Evolutionary conservation across 2,797 vertebrate species (phyloP).

Genomic region (Melanotaenia nigrans): DNA sequence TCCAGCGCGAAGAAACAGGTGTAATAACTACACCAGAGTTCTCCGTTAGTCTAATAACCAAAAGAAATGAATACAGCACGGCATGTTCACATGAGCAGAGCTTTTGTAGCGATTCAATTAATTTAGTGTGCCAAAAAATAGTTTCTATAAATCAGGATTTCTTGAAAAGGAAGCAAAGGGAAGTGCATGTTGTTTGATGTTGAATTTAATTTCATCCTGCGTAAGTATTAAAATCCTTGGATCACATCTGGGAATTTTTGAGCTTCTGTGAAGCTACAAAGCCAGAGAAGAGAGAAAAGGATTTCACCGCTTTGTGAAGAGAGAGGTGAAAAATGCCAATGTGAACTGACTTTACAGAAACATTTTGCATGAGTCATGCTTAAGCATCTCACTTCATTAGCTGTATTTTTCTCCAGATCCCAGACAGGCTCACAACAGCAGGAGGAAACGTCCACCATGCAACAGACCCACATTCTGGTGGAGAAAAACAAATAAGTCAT

Average conservation of each 20-base stretch:
- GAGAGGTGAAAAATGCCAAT: constrained; percentile 34
- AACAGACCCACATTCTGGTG: constrained; percentile 46
- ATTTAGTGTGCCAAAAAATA: constrained; percentile 22
- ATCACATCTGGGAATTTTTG: constrained; percentile 33
- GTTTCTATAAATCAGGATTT: constrained; percentile 11
- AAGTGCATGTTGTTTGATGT: constrained; percentile 12
- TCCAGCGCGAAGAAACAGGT: too few relatives aligned
- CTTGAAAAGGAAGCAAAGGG: constrained; percentile 29
- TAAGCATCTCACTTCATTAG: constrained; percentile 68
- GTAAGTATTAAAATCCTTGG: constrained; percentile 23
- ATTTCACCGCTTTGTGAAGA: constrained; percentile 58
- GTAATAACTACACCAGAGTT: constrained; percentile 50
- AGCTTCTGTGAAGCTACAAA: constrained; percentile 27
- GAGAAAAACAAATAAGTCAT: constrained; percentile 73
- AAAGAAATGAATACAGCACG: constrained; percentile 41
- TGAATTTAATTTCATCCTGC: constrained; percentile 13
- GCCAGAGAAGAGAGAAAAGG: constrained; percentile 30
- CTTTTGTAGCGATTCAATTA: constrained; percentile 21
- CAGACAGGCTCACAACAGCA: constrained; percentile 55
- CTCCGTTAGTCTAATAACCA: constrained; percentile 52
- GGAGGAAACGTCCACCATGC: constrained; percentile 45
- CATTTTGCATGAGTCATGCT: constrained; percentile 61
- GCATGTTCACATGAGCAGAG: constrained; percentile 33
- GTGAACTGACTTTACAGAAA: constrained; percentile 60
- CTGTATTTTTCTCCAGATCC: constrained; percentile 60